Evolutionary conservation across 2,797 vertebrate species (phyloP).

Genomic region (Gallinago solitaria): DNA sequence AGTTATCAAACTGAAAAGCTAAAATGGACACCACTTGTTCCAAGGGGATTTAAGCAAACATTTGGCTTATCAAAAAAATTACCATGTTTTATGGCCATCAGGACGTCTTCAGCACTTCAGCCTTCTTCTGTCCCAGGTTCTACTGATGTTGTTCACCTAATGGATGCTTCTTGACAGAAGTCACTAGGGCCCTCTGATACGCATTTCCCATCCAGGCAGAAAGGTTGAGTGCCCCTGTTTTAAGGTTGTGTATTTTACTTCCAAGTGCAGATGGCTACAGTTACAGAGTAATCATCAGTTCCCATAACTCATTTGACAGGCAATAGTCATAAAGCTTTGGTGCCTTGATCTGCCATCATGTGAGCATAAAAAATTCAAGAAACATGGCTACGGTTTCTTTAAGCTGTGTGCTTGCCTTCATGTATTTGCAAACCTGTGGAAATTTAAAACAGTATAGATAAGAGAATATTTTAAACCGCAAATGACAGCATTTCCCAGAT

Average conservation of each 20-base stretch:
- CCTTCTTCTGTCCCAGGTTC: background rate
- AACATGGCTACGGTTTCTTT: background rate
- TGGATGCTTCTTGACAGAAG: background rate
- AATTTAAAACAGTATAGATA: background rate
- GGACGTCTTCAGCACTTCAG: background rate
- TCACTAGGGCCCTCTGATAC: background rate
- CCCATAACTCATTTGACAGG: fast-evolving
- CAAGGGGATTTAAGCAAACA: background rate
- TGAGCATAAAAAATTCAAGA: background rate
- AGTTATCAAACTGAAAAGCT: background rate
- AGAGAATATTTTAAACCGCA: background rate
- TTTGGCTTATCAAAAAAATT: background rate
- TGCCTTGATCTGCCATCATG: background rate
- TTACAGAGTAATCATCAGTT: background rate
- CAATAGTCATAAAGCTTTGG: background rate
- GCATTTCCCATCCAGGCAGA: background rate
- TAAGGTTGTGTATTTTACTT: background rate
- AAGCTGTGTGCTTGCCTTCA: background rate
- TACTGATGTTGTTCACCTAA: background rate
- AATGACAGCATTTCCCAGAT: background rate
- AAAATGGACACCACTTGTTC: background rate
- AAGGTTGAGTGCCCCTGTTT: background rate
- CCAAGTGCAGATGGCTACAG: background rate
- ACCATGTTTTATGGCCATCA: background rate
- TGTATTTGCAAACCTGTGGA: background rate